A percentile compares a stretch with the other conserved stretches of the same genome.
These are phyloP conservation scores for Agonopterix heracliana DNA, from an alignment of 2,888 invertebrate genomes.

Conservation along the genomic window DNA sequence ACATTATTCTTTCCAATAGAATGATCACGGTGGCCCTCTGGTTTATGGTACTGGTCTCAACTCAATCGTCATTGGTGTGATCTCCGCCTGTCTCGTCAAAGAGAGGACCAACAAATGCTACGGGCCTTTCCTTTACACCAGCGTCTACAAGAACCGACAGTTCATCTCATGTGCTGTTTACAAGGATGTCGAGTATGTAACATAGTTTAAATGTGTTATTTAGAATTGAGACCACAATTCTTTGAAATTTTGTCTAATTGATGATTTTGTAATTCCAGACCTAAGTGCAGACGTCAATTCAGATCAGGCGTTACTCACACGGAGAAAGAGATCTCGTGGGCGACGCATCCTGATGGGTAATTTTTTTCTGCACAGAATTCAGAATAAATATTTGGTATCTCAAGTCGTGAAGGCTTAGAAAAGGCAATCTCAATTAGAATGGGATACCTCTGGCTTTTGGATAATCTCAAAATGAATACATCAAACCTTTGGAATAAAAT, in stretches of 20 bases:
- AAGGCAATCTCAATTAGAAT: too few relatives aligned
- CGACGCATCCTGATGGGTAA: constrained; percentile 60
- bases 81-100: constrained; percentile 59
- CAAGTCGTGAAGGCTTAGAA: too few relatives aligned
- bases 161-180: constrained; percentile 59
- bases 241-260: too few relatives aligned
- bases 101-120: constrained; percentile 58
- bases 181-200: constrained; percentile 55
- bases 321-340: constrained; percentile 52
- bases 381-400: neutral
- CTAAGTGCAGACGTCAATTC: constrained; percentile 57
- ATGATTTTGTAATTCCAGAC: constrained; percentile 26
- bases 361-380: neutral
- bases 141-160: constrained; percentile 56
- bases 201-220: neutral
- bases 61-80: constrained; percentile 52
- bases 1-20: constrained; percentile 26
- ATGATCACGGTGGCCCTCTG: constrained; percentile 62
- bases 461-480: too few relatives aligned
- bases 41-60: constrained; percentile 48
- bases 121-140: constrained; percentile 63
- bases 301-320: constrained; percentile 54
- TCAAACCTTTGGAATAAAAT: too few relatives aligned
- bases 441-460: too few relatives aligned
- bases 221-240: neutral